Evolutionary conservation across 2,797 vertebrate genomes (phyloP), one percentile per base, ranked within the genome.

Genomic region (Acanthiza pusilla): DNA sequence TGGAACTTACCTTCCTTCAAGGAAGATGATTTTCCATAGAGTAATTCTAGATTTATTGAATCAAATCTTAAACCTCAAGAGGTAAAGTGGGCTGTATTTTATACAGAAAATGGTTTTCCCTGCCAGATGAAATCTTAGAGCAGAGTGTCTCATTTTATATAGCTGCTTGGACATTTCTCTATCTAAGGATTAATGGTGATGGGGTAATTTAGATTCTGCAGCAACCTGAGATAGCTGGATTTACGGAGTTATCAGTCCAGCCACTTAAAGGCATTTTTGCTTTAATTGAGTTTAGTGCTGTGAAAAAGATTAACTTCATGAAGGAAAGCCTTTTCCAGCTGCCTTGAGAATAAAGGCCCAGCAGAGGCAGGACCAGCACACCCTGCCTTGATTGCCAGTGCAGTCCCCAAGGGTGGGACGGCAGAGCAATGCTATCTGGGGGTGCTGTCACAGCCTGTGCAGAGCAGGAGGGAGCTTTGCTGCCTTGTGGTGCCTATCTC

Each of bases 131-230:
- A 89, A 88, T 75, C 61, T 89, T 72, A 75, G 29, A 72, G 48
- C 62, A 85, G 74, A 79, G 53, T 42, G 47, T 42, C 40, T 93
- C 43, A 68, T 75, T 92, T 94, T 88, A 88, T 78, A 57, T 55
- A 88, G 62, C 47, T 85, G 48, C 70, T 91, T 89, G 85, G 93
- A 45, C 43, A 83, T 75, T 91, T 68, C 78, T 92, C 48, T 83
- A 15, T 88, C 16, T 75, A 26, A 62, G 54, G 58, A 95, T 92
- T 95, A 94, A 94, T 62, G 82, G 87, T 51, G 92, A 91, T 75
- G 62, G 34, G 55, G 47, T 72, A 92, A 96, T 95, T 96, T 93
- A 88, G 72, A 93, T 88, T 75, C 89, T 85, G 65, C 55, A 81
- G 68, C 81, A 93, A 62, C 51, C 9, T 30, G 54, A 88, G 79